Conservation (phyloP, 1,140 invertebrate genomes). For the Nasonia vitripennis region DNA sequence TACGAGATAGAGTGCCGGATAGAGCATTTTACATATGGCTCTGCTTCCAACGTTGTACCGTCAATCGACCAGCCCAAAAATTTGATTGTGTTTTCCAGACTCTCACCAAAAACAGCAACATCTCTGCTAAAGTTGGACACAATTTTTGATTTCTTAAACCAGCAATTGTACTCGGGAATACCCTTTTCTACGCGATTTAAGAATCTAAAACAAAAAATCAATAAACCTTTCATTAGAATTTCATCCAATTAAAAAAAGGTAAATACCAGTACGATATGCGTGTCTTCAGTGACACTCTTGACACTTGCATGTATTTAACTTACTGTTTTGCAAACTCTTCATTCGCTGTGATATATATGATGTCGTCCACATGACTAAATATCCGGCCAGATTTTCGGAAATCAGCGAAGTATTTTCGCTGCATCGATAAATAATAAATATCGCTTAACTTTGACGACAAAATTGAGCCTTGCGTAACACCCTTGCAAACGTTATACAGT, state of each 20-base stretch:
- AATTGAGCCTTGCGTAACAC: neutral
- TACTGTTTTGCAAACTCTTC: neutral
- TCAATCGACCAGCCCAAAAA: neutral
- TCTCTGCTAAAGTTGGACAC: neutral
- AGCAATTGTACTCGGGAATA: neutral
- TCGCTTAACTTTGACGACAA: neutral
- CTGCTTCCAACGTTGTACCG: neutral
- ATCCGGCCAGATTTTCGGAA: neutral
- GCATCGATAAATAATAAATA: neutral
- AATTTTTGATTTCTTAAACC: neutral
- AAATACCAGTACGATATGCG: no score
- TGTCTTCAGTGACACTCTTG: no score
- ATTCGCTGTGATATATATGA: neutral
- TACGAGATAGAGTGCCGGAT: neutral
- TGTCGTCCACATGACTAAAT: neutral
- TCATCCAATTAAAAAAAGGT: no score
- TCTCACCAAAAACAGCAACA: neutral
- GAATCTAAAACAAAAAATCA: neutral
- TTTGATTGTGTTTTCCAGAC: neutral
- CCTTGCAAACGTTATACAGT: neutral
- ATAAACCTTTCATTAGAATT: no score
- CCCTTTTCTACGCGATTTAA: neutral
- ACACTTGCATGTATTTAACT: neutral
- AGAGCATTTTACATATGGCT: neutral
- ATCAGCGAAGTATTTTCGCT: neutral